Evolutionary conservation across 2,113 vertebrate species (phyloP).

Genomic region (Plotosus lineatus): DNA sequence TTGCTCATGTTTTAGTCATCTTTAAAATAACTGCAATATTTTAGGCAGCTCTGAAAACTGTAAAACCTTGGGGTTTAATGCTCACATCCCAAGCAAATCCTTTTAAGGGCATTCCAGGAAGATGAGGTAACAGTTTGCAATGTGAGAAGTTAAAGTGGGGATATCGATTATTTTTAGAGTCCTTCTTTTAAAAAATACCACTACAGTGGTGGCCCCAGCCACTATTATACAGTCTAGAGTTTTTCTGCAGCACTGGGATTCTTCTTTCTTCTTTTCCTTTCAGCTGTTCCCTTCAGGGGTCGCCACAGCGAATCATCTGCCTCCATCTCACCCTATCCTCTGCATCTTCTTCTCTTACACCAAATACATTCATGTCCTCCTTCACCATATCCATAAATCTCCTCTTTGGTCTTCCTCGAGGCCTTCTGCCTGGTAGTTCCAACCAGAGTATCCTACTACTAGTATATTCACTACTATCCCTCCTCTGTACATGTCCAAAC

Average conservation of each 20-base stretch:
- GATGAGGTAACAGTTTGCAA: slow-evolving; percentile 12
- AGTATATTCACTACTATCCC: no score
- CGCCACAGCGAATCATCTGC: no score
- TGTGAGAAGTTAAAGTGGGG: slow-evolving; percentile 5
- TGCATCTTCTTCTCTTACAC: no score
- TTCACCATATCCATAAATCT: no score
- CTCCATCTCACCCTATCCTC: no score
- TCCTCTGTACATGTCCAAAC: no score
- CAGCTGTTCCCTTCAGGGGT: no score
- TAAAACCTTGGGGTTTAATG: slow-evolving; percentile 50
- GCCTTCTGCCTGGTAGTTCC: no score
- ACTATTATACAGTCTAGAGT: background rate
- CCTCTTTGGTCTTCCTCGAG: no score
- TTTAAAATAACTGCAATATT: slow-evolving; percentile 22
- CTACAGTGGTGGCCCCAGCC: background rate
- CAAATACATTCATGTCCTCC: no score
- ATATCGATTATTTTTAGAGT: slow-evolving; percentile 18
- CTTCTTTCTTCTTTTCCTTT: no score
- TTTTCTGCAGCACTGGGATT: background rate
- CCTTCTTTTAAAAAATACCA: slow-evolving; percentile 27
- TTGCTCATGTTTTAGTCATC: slow-evolving; percentile 47
- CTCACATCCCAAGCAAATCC: slow-evolving; percentile 49
- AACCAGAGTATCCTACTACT: no score
- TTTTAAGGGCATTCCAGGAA: slow-evolving; percentile 58
- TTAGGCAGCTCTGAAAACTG: slow-evolving; percentile 52